Evolutionary conservation across 2,797 vertebrate species (phyloP).

Genomic region (Chrysolophus pictus): DNA sequence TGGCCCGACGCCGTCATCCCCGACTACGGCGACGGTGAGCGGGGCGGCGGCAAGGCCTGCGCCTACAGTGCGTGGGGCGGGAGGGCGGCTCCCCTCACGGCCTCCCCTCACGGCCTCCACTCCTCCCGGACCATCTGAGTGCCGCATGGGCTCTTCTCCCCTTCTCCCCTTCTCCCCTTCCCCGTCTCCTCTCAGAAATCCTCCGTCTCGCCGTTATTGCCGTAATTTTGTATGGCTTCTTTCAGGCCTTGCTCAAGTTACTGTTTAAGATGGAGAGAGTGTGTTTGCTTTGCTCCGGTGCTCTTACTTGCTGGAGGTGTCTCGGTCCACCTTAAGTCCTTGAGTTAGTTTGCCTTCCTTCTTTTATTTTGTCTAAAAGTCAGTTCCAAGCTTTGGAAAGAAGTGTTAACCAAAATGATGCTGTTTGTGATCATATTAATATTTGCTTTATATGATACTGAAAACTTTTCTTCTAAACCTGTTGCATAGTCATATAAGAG

Average conservation of each 20-base stretch:
- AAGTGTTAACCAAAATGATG: background rate
- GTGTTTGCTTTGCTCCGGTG: background rate
- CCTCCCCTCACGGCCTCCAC: too few relatives aligned
- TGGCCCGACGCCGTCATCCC: slow-evolving; percentile 86
- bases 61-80: background rate
- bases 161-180: background rate
- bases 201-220: background rate
- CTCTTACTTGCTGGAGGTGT: background rate
- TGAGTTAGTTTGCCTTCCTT: background rate
- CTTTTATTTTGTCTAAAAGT: background rate
- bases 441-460: background rate
- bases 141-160: background rate
- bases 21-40: slow-evolving; percentile 85
- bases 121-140: background rate
- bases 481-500: background rate
- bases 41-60: background rate
- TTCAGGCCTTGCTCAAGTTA: background rate
- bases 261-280: background rate
- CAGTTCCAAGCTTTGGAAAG: background rate
- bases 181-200: background rate
- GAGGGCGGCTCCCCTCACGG: background rate
- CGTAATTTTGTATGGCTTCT: background rate
- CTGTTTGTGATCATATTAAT: background rate
- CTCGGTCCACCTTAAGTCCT: background rate
- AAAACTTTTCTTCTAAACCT: background rate